Evolutionary conservation across 2,888 invertebrate genomes (phyloP).

Genomic region (Gandaritis pyraliata): DNA sequence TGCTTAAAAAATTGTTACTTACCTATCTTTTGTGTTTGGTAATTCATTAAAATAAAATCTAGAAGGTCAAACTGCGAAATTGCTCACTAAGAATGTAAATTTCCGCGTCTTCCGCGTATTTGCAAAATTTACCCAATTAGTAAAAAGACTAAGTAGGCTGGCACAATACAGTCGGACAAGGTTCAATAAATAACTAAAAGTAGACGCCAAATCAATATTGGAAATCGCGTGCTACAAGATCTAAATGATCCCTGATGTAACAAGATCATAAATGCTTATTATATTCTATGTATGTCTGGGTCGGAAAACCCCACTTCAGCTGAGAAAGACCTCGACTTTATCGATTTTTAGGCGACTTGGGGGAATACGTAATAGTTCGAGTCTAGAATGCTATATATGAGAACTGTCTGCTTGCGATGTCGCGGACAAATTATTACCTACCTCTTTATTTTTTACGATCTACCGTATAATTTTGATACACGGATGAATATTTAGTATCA

Average conservation of each 20-base stretch:
- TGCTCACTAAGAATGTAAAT: constrained; percentile 5
- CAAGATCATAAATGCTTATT: too few species aligned
- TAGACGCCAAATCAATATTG: constrained; percentile 10
- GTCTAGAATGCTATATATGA: constrained; percentile 20
- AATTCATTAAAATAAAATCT: constrained; percentile 30
- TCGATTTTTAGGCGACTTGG: constrained; percentile 31
- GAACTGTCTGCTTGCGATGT: constrained; percentile 30
- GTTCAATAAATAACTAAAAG: constrained; percentile 2
- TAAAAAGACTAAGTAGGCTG: constrained; percentile 10
- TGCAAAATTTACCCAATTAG: constrained; percentile 6
- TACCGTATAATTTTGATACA: constrained; percentile 4
- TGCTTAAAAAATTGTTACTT: constrained; percentile 20
- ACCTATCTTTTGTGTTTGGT: constrained; percentile 25
- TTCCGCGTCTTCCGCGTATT: constrained; percentile 20
- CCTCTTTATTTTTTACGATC: neutral
- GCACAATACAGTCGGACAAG: constrained; percentile 9
- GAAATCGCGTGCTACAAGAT: constrained; percentile 17
- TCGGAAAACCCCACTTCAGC: constrained; percentile 20
- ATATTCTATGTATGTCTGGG: constrained; percentile 20
- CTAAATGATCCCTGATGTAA: neutral
- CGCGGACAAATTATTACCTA: constrained; percentile 21
- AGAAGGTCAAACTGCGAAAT: constrained; percentile 24
- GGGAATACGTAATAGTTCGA: constrained; percentile 12
- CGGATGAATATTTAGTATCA: constrained; percentile 7
- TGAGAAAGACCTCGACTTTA: constrained; percentile 26